Base-by-base conservation (phyloP, 2,888 invertebrate species). In the Nebria salina region DNA sequence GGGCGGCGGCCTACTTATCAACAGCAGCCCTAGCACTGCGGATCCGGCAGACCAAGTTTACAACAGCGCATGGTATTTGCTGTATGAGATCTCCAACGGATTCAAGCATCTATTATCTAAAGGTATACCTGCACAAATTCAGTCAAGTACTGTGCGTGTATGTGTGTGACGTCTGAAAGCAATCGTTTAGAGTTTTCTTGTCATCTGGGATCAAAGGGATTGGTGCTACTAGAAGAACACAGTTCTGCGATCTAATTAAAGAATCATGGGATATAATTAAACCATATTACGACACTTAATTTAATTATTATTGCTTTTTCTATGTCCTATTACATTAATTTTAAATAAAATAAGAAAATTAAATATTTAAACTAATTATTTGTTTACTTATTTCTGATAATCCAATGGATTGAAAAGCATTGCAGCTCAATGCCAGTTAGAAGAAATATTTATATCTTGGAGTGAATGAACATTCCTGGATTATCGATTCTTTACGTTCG, bases 1-100 rank as follows among this genome's bases (percentile, higher is more conserved):
- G 70, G 54, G 20, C 70, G 11, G 26, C 70, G 70, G 70, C 70
- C 70, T 70, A 70, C 70, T 70, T 70, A 70, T 54, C 54, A 54
- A 54, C 54, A 54, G 13, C 54, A 54, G 54, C 54, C 11, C 54
- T 54, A 54, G 54, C 43, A 43, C 7, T 9, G 6, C 6, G 43
- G 7, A 43, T 6, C 43, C 9, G 9, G 43, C 54, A 54, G 54
- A 54, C 54, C 54, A 54, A 54, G 7, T 54, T 54, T 13, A 34
- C 5, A 34, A 34, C 34, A 5, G 5, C 34, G 34, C 5, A 34
- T 34, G 5, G 34, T 34, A 34, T 34, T 34, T 34, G 34, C 34
- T 34, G 34, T 34, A 34, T 34, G 34, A 34, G 34, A 34, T 54
- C 54, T 13, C 13, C 54, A 11, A 54, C 54, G 54, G 13, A 8